phyloP scores from a whole-genome alignment of 2,113 vertebrate species.

The Ovis canadensis region DNA sequence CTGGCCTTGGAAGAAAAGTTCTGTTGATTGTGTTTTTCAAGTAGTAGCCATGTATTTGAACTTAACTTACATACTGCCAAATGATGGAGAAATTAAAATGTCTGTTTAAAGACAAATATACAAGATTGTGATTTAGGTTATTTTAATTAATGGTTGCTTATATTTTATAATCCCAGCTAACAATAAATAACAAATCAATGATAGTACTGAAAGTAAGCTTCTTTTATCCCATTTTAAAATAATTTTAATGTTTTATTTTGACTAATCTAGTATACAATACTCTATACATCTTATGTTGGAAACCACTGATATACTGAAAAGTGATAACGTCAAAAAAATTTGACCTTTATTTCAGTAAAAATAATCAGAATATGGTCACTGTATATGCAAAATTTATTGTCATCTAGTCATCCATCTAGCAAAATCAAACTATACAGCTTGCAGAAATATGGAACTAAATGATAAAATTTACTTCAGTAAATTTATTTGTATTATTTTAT shows the following conservation, averaged over 20 bases:
- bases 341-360: background rate
- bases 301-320: background rate
- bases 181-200: background rate
- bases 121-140: background rate
- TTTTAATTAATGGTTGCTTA: slow-evolving; percentile 11
- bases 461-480: background rate
- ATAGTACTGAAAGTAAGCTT: background rate
- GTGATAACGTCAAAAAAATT: background rate
- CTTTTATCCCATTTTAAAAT: slow-evolving; percentile 20
- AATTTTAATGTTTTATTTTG: slow-evolving; percentile 11
- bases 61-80: slow-evolving; percentile 22
- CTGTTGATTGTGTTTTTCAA: slow-evolving; percentile 53
- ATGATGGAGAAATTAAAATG: slow-evolving; percentile 41
- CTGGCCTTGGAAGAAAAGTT: background rate
- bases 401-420: background rate
- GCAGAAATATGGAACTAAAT: background rate
- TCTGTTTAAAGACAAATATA: slow-evolving; percentile 8
- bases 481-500: slow-evolving; percentile 57
- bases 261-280: background rate
- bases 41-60: slow-evolving; percentile 42
- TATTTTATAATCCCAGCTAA: slow-evolving; percentile 1
- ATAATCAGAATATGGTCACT: background rate
- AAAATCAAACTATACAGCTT: background rate
- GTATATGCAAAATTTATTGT: background rate
- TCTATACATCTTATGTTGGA: background rate